Evolutionary conservation across 2,113 vertebrate genomes (phyloP).

Genomic region (Gorsachius goisagi): DNA sequence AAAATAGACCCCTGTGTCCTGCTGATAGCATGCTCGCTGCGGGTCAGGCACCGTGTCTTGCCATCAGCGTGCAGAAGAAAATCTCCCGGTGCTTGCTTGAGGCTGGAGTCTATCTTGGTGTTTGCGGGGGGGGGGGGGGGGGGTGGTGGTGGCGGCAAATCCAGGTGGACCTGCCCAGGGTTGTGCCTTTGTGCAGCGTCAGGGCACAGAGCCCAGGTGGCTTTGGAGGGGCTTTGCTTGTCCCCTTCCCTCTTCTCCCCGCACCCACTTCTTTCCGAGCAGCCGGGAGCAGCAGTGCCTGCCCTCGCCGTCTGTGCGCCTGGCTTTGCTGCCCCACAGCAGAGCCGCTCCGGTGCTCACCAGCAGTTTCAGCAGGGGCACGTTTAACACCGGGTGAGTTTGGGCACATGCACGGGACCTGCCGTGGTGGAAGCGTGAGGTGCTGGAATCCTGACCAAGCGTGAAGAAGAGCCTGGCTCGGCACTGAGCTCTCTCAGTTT

Average conservation of each 20-base stretch:
- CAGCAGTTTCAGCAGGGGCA: background rate
- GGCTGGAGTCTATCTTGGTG: rapidly evolving
- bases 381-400: rapidly evolving
- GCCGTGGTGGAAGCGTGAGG: rapidly evolving
- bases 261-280: background rate
- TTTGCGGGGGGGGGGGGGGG: rapidly evolving
- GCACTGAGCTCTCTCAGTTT: background rate
- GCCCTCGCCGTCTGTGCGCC: rapidly evolving
- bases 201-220: rapidly evolving
- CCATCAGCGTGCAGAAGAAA: rapidly evolving
- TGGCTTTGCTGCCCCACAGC: background rate
- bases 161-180: background rate
- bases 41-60: rapidly evolving
- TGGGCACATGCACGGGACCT: rapidly evolving
- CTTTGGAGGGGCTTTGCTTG: background rate
- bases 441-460: background rate
- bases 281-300: background rate
- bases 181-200: rapidly evolving
- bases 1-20: rapidly evolving
- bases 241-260: background rate
- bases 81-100: rapidly evolving
- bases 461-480: background rate
- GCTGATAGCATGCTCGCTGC: rapidly evolving
- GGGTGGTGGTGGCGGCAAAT: too few relatives aligned
- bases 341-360: background rate